Base-by-base conservation (phyloP, 2,888 invertebrate species). In the Melitaea athalia region DNA sequence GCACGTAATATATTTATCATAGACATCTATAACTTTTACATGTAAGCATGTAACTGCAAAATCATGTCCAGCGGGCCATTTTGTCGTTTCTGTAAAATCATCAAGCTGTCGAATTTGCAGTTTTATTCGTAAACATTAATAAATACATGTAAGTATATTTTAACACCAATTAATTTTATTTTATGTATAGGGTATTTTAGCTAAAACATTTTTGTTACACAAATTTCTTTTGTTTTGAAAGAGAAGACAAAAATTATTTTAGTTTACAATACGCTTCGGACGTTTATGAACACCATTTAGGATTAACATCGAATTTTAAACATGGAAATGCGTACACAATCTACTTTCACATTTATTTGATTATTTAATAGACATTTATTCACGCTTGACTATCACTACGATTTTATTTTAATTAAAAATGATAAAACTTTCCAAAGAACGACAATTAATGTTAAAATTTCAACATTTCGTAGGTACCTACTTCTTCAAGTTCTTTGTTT, bases 101-200 rank as follows among this genome's bases (percentile, higher is more conserved):
- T 33, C 33, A 31, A 31, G 31, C 53, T 55, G 53, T 55, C n/a
- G 14, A 12, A 55, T 55, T 55, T 55, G 53, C 53, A 55, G 53
- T 33, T 55, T 33, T 33, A 14, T 33, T 31, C 3, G 43, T 43
- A 52, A 4, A 12, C 31, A 12, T 24, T 14, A 24, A 24, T 24
- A 12, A 52, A n/a, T n/a, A 49, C 14, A 3, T 11, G 8, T 33
- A 55, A n/a, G 53, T 33, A 55, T 55, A 55, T 55, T 33, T n/a
- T n/a, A 55, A 55, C 53, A 31, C 14, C 7, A 6, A 14, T 55
- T 14, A 4, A 5, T 45, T 53, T 55, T 31, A 55, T 33, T 33
- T 14, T 33, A 14, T 14, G 33, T 5, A 55, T 55, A 7, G 31
- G 14, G 53, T 55, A 55, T 55, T 55, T 55, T 33, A 55, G 14